Base-by-base conservation (phyloP, 1,140 invertebrate genomes). In the Armadillidium nasatum region DNA sequence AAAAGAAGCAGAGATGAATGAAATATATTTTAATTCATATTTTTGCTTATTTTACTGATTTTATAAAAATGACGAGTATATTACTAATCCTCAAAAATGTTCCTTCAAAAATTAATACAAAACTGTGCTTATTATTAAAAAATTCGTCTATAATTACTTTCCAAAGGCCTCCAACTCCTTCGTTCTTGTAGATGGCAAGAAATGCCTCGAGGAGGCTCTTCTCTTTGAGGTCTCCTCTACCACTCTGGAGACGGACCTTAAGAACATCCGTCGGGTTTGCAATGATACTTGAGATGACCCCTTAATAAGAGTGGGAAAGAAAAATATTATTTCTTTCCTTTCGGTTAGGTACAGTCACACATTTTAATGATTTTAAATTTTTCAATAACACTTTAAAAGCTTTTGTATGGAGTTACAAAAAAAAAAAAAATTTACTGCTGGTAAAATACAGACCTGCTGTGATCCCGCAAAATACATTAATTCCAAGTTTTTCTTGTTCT, bases 211-310 rank as follows among this genome's bases (percentile, higher is more conserved):
- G 82, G 68, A 93, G 87, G 71, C 89, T 85, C 80, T 85, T 86
- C 45, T 83, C 72, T 15, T 79, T 77, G 69, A 84, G 81, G 60
- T 83, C 78, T 54, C 80, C 76, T 11, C 83, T 84, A 67, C 83
- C 82, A 44, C 87, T 86, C 88, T 97, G 95, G 93, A 97, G 94
- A 77, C 94, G 89, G 69, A 97, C 95, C 89, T 98, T 98, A n/a
- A 98, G 88, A 10, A 98, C 93, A 88, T 98, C 96, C 4, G 95
- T 96, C n/a, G 96, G 96, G 88, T 96, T 97, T 13, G 95, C 95
- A 82, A 97, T 93, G n/a, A 95, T 93, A 83, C 94, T 95, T 21
- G 94, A 95, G 68, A 96, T 87, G 9, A 94, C 93, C 23, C 88
- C 88, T 78, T 84, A 85, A 43, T 80, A 84, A 81, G 9, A 69